These are phyloP conservation scores for Plagodis pulveraria DNA, from an alignment of 2,888 invertebrate genomes.

Conservation along the genomic window DNA sequence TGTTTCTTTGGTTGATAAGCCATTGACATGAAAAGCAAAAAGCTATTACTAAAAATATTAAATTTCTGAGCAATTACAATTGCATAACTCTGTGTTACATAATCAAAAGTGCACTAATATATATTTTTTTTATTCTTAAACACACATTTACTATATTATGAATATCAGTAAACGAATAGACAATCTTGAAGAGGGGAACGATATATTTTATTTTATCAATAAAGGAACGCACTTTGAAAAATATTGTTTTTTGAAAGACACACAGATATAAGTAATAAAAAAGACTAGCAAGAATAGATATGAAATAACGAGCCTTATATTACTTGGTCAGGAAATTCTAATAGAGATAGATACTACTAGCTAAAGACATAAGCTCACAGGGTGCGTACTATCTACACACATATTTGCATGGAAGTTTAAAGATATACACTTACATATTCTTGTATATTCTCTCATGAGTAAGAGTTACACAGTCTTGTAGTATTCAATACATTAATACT, in stretches of 20 bases:
- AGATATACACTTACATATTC: slow-evolving; percentile 47
- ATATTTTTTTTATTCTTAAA: slow-evolving; percentile 2
- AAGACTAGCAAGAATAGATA: slow-evolving; percentile 42
- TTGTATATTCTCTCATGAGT: slow-evolving; percentile 73
- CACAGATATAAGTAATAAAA: slow-evolving; percentile 33
- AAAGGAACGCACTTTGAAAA: slow-evolving; percentile 9
- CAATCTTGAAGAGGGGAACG: too few relatives aligned
- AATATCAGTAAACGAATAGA: too few relatives aligned
- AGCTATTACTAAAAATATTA: slow-evolving; percentile 11
- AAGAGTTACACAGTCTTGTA: slow-evolving; percentile 79
- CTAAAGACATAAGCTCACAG: slow-evolving; percentile 82
- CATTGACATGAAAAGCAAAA: not conserved
- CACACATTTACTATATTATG: too few relatives aligned
- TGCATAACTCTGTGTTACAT: slow-evolving; percentile 10
- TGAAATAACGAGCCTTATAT: slow-evolving; percentile 75
- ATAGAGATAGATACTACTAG: slow-evolving; percentile 72
- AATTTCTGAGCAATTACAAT: slow-evolving; percentile 39
- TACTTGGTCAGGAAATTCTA: slow-evolving; percentile 83
- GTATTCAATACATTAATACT: slow-evolving; percentile 77
- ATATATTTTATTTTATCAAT: not conserved
- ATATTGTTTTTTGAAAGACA: slow-evolving; percentile 25
- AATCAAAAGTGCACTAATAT: slow-evolving; percentile 6
- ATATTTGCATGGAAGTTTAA: slow-evolving; percentile 64
- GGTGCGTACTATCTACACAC: slow-evolving; percentile 75
- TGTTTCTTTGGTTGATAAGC: not conserved